Evolutionary conservation across 2,113 vertebrate genomes (phyloP).

Genomic region (Ophiodon elongatus): DNA sequence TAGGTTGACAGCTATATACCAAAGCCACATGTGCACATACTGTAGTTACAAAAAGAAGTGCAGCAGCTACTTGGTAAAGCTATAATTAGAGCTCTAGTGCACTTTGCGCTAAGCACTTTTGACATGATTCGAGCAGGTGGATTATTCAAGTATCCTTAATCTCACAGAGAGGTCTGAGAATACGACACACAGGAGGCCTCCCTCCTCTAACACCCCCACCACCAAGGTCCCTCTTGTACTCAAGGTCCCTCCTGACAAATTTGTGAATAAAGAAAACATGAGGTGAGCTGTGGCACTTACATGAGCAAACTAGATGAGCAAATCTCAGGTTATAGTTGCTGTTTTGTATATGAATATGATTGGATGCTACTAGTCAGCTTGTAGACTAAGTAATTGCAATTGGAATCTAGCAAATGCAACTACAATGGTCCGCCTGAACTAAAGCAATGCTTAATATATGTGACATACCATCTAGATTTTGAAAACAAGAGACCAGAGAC

Average conservation of each 20-base stretch:
- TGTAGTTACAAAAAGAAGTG: slow-evolving; percentile 28
- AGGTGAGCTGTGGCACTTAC: background rate
- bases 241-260: background rate
- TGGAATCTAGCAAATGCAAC: background rate
- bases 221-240: background rate
- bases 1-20: slow-evolving; percentile 39
- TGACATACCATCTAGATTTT: background rate
- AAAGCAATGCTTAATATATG: slow-evolving; percentile 10
- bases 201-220: background rate
- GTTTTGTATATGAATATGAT: background rate
- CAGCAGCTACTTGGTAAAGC: background rate
- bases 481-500: background rate
- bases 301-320: background rate
- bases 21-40: slow-evolving; percentile 24
- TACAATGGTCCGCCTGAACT: background rate
- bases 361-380: background rate
- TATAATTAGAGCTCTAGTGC: slow-evolving; percentile 41
- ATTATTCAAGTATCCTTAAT: slow-evolving; percentile 31
- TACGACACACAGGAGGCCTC: background rate
- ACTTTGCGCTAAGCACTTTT: slow-evolving; percentile 11
- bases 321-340: background rate
- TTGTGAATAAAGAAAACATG: background rate
- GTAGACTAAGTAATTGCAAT: background rate
- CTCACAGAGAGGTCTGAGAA: slow-evolving; percentile 1
- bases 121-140: slow-evolving; percentile 6